Base-by-base conservation (phyloP, 1,140 invertebrate species). In the Ylistrum balloti region DNA sequence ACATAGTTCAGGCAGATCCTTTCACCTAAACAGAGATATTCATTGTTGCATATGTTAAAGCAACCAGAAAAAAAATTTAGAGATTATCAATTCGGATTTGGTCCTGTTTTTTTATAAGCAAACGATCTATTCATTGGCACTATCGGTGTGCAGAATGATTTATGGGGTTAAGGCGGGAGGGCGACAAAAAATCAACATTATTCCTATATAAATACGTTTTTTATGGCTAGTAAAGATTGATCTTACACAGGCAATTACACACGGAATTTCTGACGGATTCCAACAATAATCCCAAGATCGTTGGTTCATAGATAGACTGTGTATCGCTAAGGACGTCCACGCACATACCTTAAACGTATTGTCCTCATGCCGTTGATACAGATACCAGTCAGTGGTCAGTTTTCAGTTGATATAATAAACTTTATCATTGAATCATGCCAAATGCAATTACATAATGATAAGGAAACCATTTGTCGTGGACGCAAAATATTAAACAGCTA, bases 141-240 rank as follows among this genome's bases (percentile, higher is more conserved):
- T 74, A 28, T 74, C 22, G 5, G 2, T 74, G 22, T 28, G 22
- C 1, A n/a, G 35, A 17, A 74, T 74, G 56, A 74, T 74, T 74
- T 74, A 74, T 74, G 22, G 22, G 56, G 56, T 74, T 74, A 74
- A n/a, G 56, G 56, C n/a, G 56, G 28, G 22, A 74, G 56, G 56
- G 56, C 56, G 56, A 74, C n/a, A 74, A 28, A 45, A 45, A n/a
- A 74, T 74, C 56, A n/a, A n/a, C 56, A 74, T 74, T 74, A 74
- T 74, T 74, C 56, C 7, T 28, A 28, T 74, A 74, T 74, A 17
- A 11, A 74, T 74, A 74, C 56, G 28, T n/a, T 11, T 74, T 74
- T 74, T 74, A 74, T 28, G 56, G 28, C 56, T 22, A 74, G 56
- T 74, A 28, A 74, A 74, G 56, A 74, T 74, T 74, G 56, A 74